These are phyloP conservation scores for Hydrotaea cyrtoneurina DNA, from an alignment of 2,888 invertebrate genomes.

Conservation along the genomic window DNA sequence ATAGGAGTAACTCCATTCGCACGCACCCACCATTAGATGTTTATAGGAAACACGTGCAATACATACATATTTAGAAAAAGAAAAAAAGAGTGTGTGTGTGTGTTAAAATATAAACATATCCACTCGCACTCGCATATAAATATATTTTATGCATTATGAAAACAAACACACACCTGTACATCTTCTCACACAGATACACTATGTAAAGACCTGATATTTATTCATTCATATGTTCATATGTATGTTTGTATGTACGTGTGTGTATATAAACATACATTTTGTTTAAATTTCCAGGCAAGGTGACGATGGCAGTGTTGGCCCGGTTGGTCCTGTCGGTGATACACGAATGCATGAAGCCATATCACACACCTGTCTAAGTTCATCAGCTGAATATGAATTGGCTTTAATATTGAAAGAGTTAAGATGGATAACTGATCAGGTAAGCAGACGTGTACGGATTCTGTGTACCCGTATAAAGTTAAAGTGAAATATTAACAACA, in stretches of 20 bases:
- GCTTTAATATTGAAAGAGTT: conserved; percentile 96
- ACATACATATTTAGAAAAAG: conserved; percentile 40
- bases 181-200: conserved; percentile 23
- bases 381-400: conserved; percentile 92
- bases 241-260: conserved; percentile 22
- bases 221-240: conserved; percentile 5
- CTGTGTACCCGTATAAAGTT: not conserved
- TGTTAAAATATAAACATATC: conserved; percentile 39
- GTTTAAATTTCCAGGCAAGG: conserved; percentile 73
- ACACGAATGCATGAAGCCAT: conserved; percentile 88
- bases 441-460: conserved; percentile 75
- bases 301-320: conserved; percentile 79
- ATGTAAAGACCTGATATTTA: not conserved
- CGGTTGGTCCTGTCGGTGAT: conserved; percentile 81
- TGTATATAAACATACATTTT: conserved; percentile 27
- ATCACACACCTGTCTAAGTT: conserved; percentile 91
- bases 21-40: conserved; percentile 43
- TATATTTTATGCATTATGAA: conserved; percentile 3
- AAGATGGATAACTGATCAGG: conserved; percentile 94
- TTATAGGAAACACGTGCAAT: conserved; percentile 49
- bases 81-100: too few relatives aligned
- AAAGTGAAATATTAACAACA: not conserved
- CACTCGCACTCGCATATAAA: not conserved
- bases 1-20: not conserved
- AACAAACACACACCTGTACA: conserved; percentile 24